phyloP scores from a whole-genome alignment of 2,797 vertebrate species.

The Myotis myotis region DNA sequence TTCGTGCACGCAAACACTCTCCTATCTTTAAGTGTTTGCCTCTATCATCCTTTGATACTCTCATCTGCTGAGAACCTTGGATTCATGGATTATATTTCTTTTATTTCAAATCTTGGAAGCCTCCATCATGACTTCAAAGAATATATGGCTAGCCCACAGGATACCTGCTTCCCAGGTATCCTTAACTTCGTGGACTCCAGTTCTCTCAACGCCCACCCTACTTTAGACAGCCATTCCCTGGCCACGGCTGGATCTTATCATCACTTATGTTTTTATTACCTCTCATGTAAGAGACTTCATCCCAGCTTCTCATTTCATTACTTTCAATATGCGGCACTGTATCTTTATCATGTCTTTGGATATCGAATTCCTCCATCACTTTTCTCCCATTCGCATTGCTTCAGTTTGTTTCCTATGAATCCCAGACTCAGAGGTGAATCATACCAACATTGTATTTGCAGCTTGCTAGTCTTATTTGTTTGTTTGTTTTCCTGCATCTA shows the following conservation, averaged over 20 bases:
- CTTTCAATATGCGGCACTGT: background rate
- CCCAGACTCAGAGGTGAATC: background rate
- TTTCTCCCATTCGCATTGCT: background rate
- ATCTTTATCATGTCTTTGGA: background rate
- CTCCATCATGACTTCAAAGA: background rate
- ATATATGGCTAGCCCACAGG: background rate
- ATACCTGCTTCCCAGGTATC: background rate
- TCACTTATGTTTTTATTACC: background rate
- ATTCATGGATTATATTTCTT: background rate
- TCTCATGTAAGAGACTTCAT: background rate
- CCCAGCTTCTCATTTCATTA: background rate
- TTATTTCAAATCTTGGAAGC: background rate
- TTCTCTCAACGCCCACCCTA: background rate
- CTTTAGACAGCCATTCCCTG: background rate
- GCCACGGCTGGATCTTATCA: background rate
- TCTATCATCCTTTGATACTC: background rate
- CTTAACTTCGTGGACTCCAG: background rate
- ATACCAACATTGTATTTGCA: background rate
- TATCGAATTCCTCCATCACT: background rate
- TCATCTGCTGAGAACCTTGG: background rate
- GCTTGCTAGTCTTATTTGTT: background rate
- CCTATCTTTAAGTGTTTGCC: background rate
- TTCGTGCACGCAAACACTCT: background rate
- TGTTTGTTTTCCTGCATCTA: background rate
- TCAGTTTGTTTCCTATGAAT: background rate